Percentiles rank a stretch among this genome's conserved stretches.
These are phyloP conservation scores for Chionomys nivalis DNA, from an alignment of 2,113 vertebrate species.

Conservation along the genomic window DNA sequence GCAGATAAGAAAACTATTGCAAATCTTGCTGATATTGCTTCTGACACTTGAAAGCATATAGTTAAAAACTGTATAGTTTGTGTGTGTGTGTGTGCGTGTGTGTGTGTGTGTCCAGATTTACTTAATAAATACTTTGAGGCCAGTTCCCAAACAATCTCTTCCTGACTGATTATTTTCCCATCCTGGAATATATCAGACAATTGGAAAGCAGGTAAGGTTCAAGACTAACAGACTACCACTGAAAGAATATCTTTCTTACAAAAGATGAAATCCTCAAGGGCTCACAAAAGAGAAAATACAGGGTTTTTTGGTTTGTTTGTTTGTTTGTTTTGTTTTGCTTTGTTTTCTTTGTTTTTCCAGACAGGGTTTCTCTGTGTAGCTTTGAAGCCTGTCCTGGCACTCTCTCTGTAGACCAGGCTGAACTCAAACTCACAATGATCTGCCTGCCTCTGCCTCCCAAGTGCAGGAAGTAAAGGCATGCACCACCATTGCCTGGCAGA, in stretches of 20 bases:
- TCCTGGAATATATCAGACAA: not conserved
- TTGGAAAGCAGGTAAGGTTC: conserved; percentile 16
- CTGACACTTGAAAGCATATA: not conserved
- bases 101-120: not conserved
- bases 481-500: not conserved
- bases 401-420: no score
- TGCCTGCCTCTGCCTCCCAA: no score
- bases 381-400: no score
- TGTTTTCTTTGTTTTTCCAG: no score
- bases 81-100: no score
- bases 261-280: not conserved
- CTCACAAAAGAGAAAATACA: not conserved
- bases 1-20: not conserved
- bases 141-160: conserved; percentile 23
- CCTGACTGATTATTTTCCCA: not conserved
- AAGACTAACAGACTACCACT: not conserved
- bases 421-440: no score
- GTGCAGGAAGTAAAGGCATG: no score
- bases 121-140: conserved; percentile 44
- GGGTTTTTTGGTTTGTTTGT: no score
- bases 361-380: no score
- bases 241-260: conserved; percentile 18
- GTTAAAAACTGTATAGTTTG: not conserved
- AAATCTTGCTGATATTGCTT: not conserved
- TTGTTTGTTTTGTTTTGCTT: no score